Evolutionary conservation across 2,113 vertebrate species (phyloP), one percentile per base, ranked within the genome.

Genomic region (Lasiurus borealis): DNA sequence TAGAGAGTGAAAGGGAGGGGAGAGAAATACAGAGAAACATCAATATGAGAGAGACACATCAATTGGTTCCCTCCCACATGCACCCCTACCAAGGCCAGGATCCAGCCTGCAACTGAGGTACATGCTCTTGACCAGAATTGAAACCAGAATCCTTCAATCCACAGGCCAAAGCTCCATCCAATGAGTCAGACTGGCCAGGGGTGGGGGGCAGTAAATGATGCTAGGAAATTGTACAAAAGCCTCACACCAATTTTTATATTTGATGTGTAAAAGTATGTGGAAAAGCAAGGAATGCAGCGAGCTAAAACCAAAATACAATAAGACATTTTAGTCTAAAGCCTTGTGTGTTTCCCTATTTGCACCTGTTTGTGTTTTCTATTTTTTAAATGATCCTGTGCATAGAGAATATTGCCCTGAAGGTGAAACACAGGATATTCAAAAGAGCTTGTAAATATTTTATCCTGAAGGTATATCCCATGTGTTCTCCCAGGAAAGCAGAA

Each of bases 401-500:
- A 69, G 1, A 76, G 52, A 94, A 23, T 57, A 80, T 83, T 78
- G 52, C 87, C 84, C 84, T 85, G 16, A 68, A 95, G 29, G 23
- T 94, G 46, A 92, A 62, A 25, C 18, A 57, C 10, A 66, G 72
- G 73, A 71, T 23, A 72, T 52, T 88, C 52, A 72, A 87, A 90
- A 80, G 48, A 90, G 25, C 34, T 77, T 85, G 69, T 72, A 88
- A 92, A 44, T 95, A 77, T 62, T 96, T 97, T 92, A 93, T 88
- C 44, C 72, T 94, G 68, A 90, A 88, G 73, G 52, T 59, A 1
- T 81, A 81, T 78, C 85, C 25, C 81, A 36, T 83, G 66, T 85
- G 68, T 90, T 88, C 85, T 93, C 29, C 88, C n/a, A 68, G 82
- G 66, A 85, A 92, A 80, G 34, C 76, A 77, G 36, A 48, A 81